Conservation (phyloP, 2,113 vertebrate species). For the Gulo gulo region DNA sequence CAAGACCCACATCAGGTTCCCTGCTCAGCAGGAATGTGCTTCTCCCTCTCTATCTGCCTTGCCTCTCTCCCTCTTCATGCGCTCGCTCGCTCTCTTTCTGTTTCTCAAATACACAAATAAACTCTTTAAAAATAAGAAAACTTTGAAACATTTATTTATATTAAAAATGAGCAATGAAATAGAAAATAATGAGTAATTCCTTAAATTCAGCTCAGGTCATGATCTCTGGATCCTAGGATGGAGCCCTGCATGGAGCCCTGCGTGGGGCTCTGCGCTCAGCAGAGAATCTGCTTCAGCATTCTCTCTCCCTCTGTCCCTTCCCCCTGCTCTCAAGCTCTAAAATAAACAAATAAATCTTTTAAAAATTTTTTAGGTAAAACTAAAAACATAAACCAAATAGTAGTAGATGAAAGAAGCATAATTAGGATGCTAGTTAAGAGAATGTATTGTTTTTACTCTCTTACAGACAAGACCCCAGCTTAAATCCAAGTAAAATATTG, state of each 20-base stretch:
- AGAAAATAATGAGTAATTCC: background rate
- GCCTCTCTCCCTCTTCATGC: background rate
- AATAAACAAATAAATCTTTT: background rate
- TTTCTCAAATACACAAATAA: background rate
- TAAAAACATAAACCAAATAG: constrained; percentile 15
- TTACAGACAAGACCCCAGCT: background rate
- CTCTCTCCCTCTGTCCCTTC: background rate
- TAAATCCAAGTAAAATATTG: background rate
- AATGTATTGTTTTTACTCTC: background rate
- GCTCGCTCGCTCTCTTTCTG: background rate
- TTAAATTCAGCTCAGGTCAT: background rate
- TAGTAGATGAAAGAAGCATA: background rate
- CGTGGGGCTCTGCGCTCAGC: background rate
- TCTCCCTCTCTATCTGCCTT: background rate
- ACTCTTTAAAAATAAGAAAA: background rate
- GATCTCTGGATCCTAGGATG: background rate
- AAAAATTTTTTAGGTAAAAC: no score
- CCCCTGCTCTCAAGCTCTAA: background rate
- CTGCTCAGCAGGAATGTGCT: background rate
- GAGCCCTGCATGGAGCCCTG: background rate
- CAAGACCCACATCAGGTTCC: background rate
- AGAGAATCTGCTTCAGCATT: background rate
- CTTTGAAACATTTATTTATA: background rate
- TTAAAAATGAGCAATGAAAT: constrained; percentile 9
- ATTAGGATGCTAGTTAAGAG: background rate